Evolutionary conservation across 2,797 vertebrate genomes (phyloP).

Genomic region (Sitta carolinensis): DNA sequence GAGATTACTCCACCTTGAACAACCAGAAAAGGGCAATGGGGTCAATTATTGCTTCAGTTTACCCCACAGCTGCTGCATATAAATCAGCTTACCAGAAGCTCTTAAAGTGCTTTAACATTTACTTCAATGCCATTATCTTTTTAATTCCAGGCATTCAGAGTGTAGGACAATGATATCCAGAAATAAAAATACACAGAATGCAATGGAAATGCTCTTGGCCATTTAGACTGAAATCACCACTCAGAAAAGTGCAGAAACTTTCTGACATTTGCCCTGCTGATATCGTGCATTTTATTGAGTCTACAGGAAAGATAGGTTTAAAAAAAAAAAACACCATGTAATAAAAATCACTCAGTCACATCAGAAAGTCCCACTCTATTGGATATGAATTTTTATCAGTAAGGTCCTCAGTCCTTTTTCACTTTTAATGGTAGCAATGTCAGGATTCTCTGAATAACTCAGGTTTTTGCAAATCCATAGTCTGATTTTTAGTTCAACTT

Average conservation of each 20-base stretch:
- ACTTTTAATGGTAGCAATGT: background rate
- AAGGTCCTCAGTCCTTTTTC: background rate
- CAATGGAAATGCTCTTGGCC: background rate
- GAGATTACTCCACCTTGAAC: constrained; percentile 73
- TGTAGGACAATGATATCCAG: constrained; percentile 11
- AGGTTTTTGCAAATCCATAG: background rate
- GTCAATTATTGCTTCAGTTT: constrained; percentile 76
- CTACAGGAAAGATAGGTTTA: background rate
- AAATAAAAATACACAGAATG: constrained; percentile 4
- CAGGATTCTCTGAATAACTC: background rate
- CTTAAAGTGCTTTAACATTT: constrained; percentile 49
- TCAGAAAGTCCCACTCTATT: background rate
- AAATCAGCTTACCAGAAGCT: constrained; percentile 71
- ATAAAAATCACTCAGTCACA: background rate
- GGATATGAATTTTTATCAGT: background rate
- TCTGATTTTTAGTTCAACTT: background rate
- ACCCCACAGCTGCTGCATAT: constrained; percentile 62
- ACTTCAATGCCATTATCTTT: constrained; percentile 66
- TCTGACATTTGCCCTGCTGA: background rate
- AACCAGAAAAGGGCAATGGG: constrained; percentile 64
- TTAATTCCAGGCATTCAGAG: constrained; percentile 32
- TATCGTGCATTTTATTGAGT: background rate
- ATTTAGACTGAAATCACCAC: background rate
- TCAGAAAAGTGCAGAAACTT: background rate
- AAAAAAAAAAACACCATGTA: accelerated